Percentiles rank a stretch among this genome's conserved stretches.
Conservation (phyloP, 2,797 vertebrate genomes). For the Hylomyscus alleni region DNA sequence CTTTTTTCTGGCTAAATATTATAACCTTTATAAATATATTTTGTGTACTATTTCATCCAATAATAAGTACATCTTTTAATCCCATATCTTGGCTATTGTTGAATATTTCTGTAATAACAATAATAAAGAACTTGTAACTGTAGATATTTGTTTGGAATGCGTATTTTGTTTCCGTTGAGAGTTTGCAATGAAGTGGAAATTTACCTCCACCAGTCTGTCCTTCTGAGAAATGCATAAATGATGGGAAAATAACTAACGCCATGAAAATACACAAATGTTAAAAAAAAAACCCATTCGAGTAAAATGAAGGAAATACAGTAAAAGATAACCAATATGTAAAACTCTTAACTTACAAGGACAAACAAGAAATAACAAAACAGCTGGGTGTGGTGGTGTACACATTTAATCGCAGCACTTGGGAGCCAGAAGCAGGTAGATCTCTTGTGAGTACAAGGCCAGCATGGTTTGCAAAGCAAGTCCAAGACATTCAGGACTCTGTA, state of each 20-base stretch:
- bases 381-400: no score
- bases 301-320: not conserved
- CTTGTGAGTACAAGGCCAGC: no score
- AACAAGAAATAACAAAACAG: not conserved
- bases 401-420: no score
- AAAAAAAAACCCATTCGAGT: not conserved
- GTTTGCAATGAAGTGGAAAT: not conserved
- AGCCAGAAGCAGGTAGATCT: no score
- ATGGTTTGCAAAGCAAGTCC: no score
- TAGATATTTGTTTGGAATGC: not conserved
- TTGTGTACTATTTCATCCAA: no score
- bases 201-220: not conserved
- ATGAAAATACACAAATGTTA: not conserved
- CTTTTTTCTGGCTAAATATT: not conserved
- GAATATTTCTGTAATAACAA: not conserved
- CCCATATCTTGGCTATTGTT: not conserved
- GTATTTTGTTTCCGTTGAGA: not conserved
- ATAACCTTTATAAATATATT: no score
- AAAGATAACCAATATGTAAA: not conserved
- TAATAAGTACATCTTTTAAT: no score
- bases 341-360: not conserved
- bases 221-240: not conserved
- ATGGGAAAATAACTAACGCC: not conserved
- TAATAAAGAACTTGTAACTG: not conserved
- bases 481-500: no score